A percentile compares a stretch with the other conserved stretches of the same genome.
Evolutionary conservation across 1,140 invertebrate species (phyloP).

Genomic region (Acromyrmex heyeri): DNA sequence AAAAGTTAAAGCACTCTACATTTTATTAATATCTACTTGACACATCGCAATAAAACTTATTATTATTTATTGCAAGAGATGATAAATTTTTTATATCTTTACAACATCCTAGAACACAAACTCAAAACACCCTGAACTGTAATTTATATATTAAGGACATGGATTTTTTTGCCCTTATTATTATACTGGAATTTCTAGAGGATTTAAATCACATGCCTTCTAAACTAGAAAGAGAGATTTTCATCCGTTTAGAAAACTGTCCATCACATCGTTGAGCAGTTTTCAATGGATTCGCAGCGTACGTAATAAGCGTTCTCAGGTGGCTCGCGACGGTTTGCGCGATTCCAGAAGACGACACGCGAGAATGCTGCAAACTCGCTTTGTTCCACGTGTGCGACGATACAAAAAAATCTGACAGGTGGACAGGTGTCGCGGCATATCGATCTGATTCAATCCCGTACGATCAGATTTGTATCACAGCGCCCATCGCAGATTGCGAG

Average conservation of each 20-base stretch:
- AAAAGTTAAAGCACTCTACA: not conserved
- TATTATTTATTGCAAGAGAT: not conserved
- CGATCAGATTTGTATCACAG: conserved; percentile 35
- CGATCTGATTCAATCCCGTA: conserved; percentile 19
- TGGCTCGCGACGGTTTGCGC: conserved; percentile 4
- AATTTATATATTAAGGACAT: conserved; percentile 3
- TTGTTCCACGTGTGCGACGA: not conserved
- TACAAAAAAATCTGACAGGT: conserved; percentile 3
- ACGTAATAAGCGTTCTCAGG: conserved; percentile 36
- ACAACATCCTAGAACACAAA: not conserved
- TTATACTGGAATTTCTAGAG: not conserved
- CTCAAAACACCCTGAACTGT: not conserved
- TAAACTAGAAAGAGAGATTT: not conserved
- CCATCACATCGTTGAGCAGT: conserved; percentile 11
- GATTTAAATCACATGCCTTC: conserved; percentile 17
- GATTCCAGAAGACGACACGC: conserved; percentile 27
- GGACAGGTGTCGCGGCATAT: conserved; percentile 41
- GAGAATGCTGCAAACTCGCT: not conserved
- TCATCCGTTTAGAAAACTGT: not conserved
- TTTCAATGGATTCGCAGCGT: conserved; percentile 5
- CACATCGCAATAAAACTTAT: too few species aligned
- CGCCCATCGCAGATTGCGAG: conserved; percentile 25
- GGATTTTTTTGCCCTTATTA: conserved; percentile 15
- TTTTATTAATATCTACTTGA: not conserved
- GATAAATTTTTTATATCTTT: conserved; percentile 11